Percentiles rank a stretch among this genome's conserved stretches.
phyloP scores from a whole-genome alignment of 2,113 vertebrate genomes.

The Mastomys natalensis region DNA sequence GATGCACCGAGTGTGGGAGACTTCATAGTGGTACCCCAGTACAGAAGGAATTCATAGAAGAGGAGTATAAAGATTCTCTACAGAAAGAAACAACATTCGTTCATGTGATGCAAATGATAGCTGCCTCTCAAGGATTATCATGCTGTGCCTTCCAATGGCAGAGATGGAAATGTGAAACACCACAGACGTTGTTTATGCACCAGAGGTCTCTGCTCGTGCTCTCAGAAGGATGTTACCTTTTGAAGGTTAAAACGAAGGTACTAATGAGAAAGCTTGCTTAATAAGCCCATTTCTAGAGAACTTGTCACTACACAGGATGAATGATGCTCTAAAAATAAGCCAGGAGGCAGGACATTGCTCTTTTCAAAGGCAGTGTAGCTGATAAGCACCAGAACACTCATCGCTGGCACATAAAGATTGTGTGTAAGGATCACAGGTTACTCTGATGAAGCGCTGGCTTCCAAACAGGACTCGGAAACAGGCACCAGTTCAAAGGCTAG shows the following conservation, averaged over 20 bases:
- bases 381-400: constrained; percentile 12
- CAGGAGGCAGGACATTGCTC: background rate
- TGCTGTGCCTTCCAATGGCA: background rate
- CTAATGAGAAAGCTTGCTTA: background rate
- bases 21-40: background rate
- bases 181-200: background rate
- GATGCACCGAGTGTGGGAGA: background rate
- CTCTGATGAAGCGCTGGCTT: constrained; percentile 33
- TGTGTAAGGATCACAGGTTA: background rate
- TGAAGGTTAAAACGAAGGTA: constrained; percentile 45
- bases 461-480: constrained; percentile 34
- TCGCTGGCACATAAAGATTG: background rate
- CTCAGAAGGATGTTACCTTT: background rate
- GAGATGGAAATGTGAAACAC: background rate
- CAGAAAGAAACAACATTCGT: background rate
- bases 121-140: background rate
- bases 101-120: background rate
- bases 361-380: constrained; percentile 55
- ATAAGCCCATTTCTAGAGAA: constrained; percentile 14
- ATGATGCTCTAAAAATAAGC: constrained; percentile 20
- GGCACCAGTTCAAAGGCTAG: background rate
- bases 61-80: background rate
- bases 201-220: background rate
- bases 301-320: background rate
- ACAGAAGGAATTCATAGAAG: background rate